These are phyloP conservation scores for Bergia sp. DNA, from an alignment of 92 coral and sea anemone species.

Conservation along the genomic window DNA sequence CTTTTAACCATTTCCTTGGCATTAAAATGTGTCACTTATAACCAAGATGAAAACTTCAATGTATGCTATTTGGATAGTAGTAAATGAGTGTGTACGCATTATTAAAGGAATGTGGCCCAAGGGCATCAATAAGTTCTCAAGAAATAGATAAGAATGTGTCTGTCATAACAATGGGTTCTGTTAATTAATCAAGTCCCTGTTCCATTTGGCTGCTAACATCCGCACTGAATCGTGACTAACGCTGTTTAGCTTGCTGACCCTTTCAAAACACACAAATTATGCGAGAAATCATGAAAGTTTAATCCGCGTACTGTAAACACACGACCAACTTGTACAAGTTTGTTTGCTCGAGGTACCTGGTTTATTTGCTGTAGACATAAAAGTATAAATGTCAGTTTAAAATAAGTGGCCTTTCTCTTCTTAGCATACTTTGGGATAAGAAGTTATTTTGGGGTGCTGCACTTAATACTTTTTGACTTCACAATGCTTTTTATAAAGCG, in stretches of 20 bases:
- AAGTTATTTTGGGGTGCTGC: not conserved
- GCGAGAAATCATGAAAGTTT: not conserved
- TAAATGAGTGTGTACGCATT: not conserved
- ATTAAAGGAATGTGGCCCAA: too few relatives aligned
- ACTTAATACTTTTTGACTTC: not conserved
- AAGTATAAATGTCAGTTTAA: not conserved
- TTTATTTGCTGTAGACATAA: conserved; percentile 11
- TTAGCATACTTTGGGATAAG: not conserved
- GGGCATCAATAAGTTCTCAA: not conserved
- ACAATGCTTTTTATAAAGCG: not conserved
- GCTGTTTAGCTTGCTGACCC: conserved; percentile 13
- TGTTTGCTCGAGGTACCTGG: not conserved
- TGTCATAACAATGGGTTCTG: not conserved
- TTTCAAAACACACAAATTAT: not conserved
- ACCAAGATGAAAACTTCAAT: not conserved
- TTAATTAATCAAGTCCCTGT: not conserved
- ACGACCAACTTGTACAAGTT: not conserved
- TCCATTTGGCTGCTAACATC: not conserved
- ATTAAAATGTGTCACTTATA: not conserved
- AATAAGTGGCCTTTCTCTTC: not conserved
- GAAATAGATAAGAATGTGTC: not conserved
- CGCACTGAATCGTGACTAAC: conserved; percentile 16
- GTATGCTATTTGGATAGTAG: not conserved
- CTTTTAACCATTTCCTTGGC: not conserved
- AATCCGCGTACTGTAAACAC: conserved; percentile 8